Evolutionary conservation across 2,797 vertebrate genomes (phyloP), one percentile per base, ranked within the genome.

Genomic region (Tapirus indicus): DNA sequence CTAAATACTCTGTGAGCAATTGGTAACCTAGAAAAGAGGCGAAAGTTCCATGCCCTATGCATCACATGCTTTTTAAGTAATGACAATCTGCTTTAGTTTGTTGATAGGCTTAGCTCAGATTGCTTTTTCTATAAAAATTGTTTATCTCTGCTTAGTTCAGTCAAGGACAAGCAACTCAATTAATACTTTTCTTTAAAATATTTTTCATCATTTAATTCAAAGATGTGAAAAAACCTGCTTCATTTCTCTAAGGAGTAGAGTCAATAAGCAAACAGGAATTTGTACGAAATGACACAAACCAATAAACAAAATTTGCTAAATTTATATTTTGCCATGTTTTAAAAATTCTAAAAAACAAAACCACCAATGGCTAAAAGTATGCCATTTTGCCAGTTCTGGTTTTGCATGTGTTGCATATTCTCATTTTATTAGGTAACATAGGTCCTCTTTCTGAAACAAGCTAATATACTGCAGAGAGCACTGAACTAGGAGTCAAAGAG

Each of bases 131-230:
- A 27, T 16, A 72, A 86, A 7, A 60, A 52, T 49, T n/a, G 82
- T 56, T 54, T 88, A 11, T n/a, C 32, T 94, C 71, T 84, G 64
- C 32, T 78, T 95, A 38, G 52, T 44, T 97, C 41, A 64, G 47
- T 44, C 13, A 56, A 85, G 20, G 58, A 66, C 11, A 91, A 92
- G 5, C 14, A 77, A 90, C 18, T 64, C 44, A 66, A 87, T n/a
- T 72, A 79, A 35, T 64, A 17, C n/a, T 11, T 83, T 77, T 35
- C 38, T 18, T 38, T 16, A 58, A 83, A 74, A 23, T 44, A 62
- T 0, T 52, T 68, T 87, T 75, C 44, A 2, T 68, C 17, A 38
- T 23, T 82, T 80, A 91, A 94, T 58, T 93, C 54, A 60, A 32
- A 93, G 44, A 88, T 54, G 11, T 60, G 12, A 84, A 92, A 94